phyloP scores from a whole-genome alignment of 2,797 vertebrate genomes.

The Podargus strigoides region DNA sequence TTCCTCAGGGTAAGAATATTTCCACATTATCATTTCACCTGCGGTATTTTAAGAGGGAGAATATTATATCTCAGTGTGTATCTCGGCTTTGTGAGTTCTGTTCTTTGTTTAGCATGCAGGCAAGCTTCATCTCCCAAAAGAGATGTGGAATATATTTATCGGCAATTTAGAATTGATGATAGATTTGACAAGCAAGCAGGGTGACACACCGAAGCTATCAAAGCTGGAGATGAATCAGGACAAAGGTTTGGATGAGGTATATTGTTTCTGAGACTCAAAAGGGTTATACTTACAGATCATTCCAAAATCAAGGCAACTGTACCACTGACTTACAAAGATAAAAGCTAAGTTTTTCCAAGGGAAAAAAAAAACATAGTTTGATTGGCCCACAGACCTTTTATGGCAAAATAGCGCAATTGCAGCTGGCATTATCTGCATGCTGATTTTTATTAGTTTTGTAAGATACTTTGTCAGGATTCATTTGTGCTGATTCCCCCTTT shows the following conservation, averaged over 20 bases:
- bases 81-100: not conserved
- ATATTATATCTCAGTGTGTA: not conserved
- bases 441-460: conserved; percentile 56
- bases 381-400: conserved; percentile 38
- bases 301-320: conserved; percentile 28
- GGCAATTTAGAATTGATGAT: conserved; percentile 36
- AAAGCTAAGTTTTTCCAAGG: conserved; percentile 15
- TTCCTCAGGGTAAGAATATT: conserved; percentile 75
- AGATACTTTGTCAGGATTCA: conserved; percentile 36
- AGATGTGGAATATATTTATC: conserved; percentile 46
- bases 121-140: conserved; percentile 33
- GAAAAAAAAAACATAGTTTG: not conserved
- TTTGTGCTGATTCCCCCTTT: conserved; percentile 40
- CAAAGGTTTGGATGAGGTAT: conserved; percentile 56
- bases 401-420: conserved; percentile 35
- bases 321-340: not conserved
- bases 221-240: conserved; percentile 37
- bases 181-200: conserved; percentile 41
- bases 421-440: conserved; percentile 25
- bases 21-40: conserved; percentile 55
- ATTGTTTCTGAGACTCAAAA: conserved; percentile 49
- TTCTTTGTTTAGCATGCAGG: conserved; percentile 51
- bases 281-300: conserved; percentile 9
- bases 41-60: conserved; percentile 29
- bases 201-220: not conserved